Percentiles rank a stretch among this genome's conserved stretches.
Conservation (phyloP, 2,888 invertebrate species). For the Pachliopta kotzebuea region DNA sequence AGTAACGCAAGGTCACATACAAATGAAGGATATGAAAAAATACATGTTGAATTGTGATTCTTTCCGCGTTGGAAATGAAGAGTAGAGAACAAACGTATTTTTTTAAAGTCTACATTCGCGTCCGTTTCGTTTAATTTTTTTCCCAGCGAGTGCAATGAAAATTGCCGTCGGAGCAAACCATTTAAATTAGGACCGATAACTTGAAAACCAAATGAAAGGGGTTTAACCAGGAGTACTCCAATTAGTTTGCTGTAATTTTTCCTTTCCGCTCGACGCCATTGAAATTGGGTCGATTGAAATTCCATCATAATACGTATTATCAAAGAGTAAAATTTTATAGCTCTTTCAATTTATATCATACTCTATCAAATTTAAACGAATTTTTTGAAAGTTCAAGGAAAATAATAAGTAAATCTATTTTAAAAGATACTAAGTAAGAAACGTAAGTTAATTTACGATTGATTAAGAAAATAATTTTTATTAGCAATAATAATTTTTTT, state of each 20-base stretch:
- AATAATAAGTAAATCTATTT: too few relatives aligned
- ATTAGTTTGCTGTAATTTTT: slow-evolving; percentile 80
- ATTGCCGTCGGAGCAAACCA: slow-evolving; percentile 66
- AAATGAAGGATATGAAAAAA: neutral
- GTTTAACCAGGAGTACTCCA: slow-evolving; percentile 73
- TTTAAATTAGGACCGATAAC: slow-evolving; percentile 77
- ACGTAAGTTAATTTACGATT: too few relatives aligned
- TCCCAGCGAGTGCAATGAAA: slow-evolving; percentile 54
- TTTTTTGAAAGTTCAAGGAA: too few relatives aligned
- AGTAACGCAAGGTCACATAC: too few relatives aligned
- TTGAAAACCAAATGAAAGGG: slow-evolving; percentile 74
- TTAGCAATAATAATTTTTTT: too few relatives aligned
- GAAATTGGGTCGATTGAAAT: slow-evolving; percentile 61
- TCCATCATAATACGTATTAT: slow-evolving; percentile 42
- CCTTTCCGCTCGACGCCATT: slow-evolving; percentile 58
- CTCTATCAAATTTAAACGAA: neutral
- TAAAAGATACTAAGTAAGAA: too few relatives aligned
- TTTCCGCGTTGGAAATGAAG: neutral
- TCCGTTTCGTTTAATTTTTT: slow-evolving; percentile 54
- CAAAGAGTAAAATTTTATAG: slow-evolving; percentile 31
- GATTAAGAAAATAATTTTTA: too few relatives aligned
- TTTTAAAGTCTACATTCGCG: slow-evolving; percentile 36
- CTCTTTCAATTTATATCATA: slow-evolving; percentile 12
- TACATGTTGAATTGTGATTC: neutral
- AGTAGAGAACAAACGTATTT: neutral